Conservation (phyloP, 1,140 invertebrate genomes). For the Drosophila pandora region DNA sequence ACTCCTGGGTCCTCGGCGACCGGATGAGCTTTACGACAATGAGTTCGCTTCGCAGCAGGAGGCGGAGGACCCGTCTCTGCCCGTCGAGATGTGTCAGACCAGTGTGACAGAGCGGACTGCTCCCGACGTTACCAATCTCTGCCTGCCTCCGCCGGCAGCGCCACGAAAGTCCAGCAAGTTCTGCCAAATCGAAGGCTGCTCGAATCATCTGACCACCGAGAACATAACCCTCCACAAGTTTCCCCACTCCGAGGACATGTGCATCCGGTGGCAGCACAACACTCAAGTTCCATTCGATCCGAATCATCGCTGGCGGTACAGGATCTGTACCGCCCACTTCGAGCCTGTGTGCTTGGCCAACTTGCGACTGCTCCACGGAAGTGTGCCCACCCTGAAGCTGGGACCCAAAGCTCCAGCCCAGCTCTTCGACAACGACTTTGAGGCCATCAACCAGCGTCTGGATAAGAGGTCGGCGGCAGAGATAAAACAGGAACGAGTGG, state of each 20-base stretch:
- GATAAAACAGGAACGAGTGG: conserved; percentile 19
- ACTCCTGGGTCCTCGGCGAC: conserved; percentile 44
- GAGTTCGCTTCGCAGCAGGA: conserved; percentile 37
- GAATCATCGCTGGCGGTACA: conserved; percentile 61
- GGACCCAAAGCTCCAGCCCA: conserved; percentile 56
- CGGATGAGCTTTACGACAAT: conserved; percentile 47
- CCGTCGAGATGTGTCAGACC: neutral
- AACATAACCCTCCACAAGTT: conserved; percentile 69
- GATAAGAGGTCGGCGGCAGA: conserved; percentile 35
- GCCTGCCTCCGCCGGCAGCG: conserved; percentile 40
- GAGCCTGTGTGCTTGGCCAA: conserved; percentile 65
- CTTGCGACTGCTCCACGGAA: conserved; percentile 63
- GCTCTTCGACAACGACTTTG: conserved; percentile 61
- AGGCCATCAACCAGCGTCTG: conserved; percentile 37
- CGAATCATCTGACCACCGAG: conserved; percentile 64
- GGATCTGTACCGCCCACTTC: conserved; percentile 77
- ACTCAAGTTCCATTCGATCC: conserved; percentile 69
- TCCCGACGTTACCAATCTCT: conserved; percentile 10
- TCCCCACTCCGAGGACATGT: conserved; percentile 60
- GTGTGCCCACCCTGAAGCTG: conserved; percentile 70
- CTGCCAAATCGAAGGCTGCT: conserved; percentile 63
- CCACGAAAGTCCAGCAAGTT: conserved; percentile 69
- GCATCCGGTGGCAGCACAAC: conserved; percentile 72
- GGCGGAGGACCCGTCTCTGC: conserved; percentile 15
- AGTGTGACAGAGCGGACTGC: neutral